Percentiles rank a stretch among this genome's conserved stretches.
Conservation (phyloP, 37 sponge, comb jelly and placozoan species). For the Halichondria panicea region DNA sequence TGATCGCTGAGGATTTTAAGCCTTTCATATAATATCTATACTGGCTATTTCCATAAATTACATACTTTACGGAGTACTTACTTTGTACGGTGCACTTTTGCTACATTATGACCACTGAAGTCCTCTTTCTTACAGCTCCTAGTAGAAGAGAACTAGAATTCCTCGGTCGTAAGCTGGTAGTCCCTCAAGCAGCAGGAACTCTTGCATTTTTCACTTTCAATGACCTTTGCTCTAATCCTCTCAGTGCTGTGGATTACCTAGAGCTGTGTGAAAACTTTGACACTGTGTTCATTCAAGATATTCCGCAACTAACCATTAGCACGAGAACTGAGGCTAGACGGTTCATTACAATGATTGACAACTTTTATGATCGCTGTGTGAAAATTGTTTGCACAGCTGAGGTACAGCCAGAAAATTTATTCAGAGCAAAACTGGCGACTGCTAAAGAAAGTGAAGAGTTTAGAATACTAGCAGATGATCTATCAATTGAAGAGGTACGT, state of each 20-base stretch:
- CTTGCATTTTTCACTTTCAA: conserved; percentile 63
- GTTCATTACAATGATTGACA: conserved; percentile 85
- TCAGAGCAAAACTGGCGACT: conserved; percentile 8
- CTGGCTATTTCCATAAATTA: too few relatives aligned
- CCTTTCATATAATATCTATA: too few relatives aligned
- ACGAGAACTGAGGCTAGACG: conserved; percentile 62
- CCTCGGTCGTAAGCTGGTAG: conserved; percentile 65
- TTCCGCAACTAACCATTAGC: conserved; percentile 70
- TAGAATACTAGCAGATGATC: conserved; percentile 55
- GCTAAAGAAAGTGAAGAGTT: conserved; percentile 18
- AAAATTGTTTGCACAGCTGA: conserved; percentile 69
- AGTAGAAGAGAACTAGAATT: conserved; percentile 27
- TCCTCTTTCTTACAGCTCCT: conserved; percentile 23
- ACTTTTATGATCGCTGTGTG: conserved; percentile 75
- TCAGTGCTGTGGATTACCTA: conserved; percentile 83
- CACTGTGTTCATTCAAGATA: conserved; percentile 63
- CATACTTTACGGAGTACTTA: too few relatives aligned
- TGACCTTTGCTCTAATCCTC: conserved; percentile 69
- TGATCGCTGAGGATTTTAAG: too few relatives aligned
- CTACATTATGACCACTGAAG: too few relatives aligned
- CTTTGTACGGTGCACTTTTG: too few relatives aligned
- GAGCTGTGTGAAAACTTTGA: conserved; percentile 62
- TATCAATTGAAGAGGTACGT: conserved; percentile 45
- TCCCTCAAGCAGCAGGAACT: conserved; percentile 47
- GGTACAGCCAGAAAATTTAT: conserved; percentile 35